These are phyloP conservation scores for Blomia tropicalis DNA, from an alignment of 2,888 invertebrate genomes.

Conservation along the genomic window DNA sequence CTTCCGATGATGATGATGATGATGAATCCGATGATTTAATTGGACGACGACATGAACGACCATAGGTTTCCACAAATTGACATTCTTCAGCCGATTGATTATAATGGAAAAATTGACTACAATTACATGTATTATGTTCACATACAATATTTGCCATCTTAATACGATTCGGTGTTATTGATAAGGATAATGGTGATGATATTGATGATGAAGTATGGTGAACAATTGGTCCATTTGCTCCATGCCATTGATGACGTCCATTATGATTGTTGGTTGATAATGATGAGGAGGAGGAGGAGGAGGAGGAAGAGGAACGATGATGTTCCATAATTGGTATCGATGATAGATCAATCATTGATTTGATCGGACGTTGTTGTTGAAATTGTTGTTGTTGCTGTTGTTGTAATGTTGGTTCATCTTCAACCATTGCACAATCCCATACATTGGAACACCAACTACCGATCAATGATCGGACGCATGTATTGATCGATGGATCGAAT, in stretches of 20 bases:
- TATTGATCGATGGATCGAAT: slow-evolving; percentile 2
- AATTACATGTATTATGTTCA: slow-evolving; percentile 18
- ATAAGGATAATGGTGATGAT: not conserved
- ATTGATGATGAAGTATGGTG: too few relatives aligned
- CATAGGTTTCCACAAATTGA: slow-evolving; percentile 21
- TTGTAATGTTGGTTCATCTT: not conserved
- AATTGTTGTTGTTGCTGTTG: not conserved
- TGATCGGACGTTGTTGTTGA: not conserved
- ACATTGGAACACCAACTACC: slow-evolving; percentile 26
- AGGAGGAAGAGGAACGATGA: too few relatives aligned
- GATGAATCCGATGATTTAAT: not conserved
- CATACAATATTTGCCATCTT: slow-evolving; percentile 15
- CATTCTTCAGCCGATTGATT: slow-evolving; percentile 19
- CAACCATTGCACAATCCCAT: slow-evolving; percentile 19
- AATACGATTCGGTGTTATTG: too few relatives aligned
- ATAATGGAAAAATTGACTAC: slow-evolving; percentile 13
- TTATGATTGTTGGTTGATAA: not conserved
- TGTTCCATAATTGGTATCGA: not conserved
- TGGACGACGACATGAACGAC: not conserved
- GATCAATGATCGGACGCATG: slow-evolving; percentile 19
- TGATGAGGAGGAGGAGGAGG: not conserved
- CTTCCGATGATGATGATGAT: too few relatives aligned
- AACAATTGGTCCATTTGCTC: not conserved
- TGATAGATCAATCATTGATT: not conserved
- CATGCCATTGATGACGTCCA: not conserved